Evolutionary conservation across 1,140 invertebrate species (phyloP), one percentile per base, ranked within the genome.

Genomic region (Potamilus streckersoni): DNA sequence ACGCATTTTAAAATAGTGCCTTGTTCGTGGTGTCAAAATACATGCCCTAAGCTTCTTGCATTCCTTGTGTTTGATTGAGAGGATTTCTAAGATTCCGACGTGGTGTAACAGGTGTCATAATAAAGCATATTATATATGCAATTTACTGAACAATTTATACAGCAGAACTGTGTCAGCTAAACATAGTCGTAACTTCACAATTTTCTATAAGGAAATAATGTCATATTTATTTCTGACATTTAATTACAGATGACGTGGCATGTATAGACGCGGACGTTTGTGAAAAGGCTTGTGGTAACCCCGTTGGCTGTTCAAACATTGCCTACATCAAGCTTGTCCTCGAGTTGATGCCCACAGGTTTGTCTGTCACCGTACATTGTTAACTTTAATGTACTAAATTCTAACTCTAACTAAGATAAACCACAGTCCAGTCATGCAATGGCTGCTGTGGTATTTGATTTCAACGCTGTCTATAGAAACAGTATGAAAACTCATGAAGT

Each of bases 281-380:
- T 78, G 73, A 87, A n/a, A 72, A 79, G 65, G 84, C 89, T 55
- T 92, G 91, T 78, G 90, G 88, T 20, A 91, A 89, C 74, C 73
- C 79, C 8, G 85, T 87, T 17, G 92, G 92, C 5, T 92, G 92
- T 71, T 91, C 90, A 16, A 92, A 92, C 78, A 91, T 92, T 23
- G 92, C 91, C 59, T 92, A 92, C 80, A 90, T 91, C 11, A 88
- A 91, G 75, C 86, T 92, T 15, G 91, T 92, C 3, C 86, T 91
- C 15, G 86, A 90, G 56, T 86, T 92, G 0, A 87, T 92, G 85
- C 92, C 92, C 17, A 80, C 83, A 67, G 86, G 87, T 86, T 74
- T 87, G 57, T 79, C 6, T 12, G 17, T 15, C 1, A 49, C 11
- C 38, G 38, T 49, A 8, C 38, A 49, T 49, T 49, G 38, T 11